phyloP scores from a whole-genome alignment of 2,888 invertebrate genomes.

The Leucania comma region DNA sequence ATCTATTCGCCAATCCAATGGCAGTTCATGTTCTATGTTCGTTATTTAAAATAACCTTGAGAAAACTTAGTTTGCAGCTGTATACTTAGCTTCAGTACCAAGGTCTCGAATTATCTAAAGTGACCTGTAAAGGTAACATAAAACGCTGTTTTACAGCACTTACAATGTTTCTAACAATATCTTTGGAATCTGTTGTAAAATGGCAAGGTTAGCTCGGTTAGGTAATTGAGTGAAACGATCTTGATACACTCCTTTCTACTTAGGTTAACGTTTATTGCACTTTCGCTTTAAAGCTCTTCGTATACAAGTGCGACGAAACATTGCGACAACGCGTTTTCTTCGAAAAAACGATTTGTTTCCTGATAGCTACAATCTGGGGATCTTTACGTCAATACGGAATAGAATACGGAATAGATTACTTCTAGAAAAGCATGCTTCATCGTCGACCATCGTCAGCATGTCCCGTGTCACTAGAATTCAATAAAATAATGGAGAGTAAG shows the following conservation, averaged over 20 bases:
- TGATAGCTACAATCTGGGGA: too few species aligned
- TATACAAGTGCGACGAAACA: too few species aligned
- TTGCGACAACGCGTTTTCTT: too few species aligned
- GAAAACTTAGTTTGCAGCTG: not conserved
- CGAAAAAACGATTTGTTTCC: too few species aligned
- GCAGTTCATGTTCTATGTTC: conserved; percentile 3
- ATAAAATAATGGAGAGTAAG: too few species aligned
- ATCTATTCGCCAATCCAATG: not conserved
- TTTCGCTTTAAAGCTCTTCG: not conserved
- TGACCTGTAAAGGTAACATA: conserved; percentile 44
- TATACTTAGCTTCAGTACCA: conserved; percentile 15
- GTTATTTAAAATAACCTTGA: conserved; percentile 27
- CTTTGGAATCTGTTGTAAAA: conserved; percentile 49
- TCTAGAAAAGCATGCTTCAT: too few species aligned
- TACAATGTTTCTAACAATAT: conserved; percentile 48
- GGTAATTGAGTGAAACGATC: conserved; percentile 29
- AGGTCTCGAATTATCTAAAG: conserved; percentile 45
- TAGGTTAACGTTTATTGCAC: not conserved
- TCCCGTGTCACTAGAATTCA: too few species aligned
- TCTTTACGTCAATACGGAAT: too few species aligned
- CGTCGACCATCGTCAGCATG: too few species aligned
- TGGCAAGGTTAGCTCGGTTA: conserved; percentile 28
- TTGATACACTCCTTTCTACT: conserved; percentile 10
- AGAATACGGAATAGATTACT: too few species aligned
- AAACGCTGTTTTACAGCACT: conserved; percentile 31